Evolutionary conservation across 2,113 vertebrate genomes (phyloP), one percentile per base, ranked within the genome.

Genomic region (Gavia stellata): DNA sequence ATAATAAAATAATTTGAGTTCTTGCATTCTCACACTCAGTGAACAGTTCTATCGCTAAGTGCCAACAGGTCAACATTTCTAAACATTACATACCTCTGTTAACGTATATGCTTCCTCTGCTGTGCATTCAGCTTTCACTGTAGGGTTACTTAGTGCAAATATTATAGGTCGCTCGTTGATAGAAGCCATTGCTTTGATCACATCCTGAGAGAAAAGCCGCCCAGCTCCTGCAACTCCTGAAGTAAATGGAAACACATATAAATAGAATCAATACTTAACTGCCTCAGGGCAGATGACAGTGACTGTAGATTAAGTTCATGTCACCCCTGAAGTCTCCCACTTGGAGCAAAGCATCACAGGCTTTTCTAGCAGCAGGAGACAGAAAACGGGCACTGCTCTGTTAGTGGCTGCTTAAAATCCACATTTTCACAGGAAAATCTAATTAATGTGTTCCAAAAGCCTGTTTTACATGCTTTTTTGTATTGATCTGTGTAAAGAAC

Each of bases 91-190:
- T 98, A 99, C 99, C 97, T 99, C 98, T 34, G 99, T 99, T 28
- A 99, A 79, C 0, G 96, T 98, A 84, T 99, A 99, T 0, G 99
- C 99, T 7, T 99, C 99, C 95, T 99, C 99, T 2, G 99, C 99
- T 0, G 99, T 99, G 96, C 99, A 99, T 81, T 99, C 99, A 1
- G 99, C 99, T 95, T 99, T 99, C 12, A 49, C 97, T 2, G 99
- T 99, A 7, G 99, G 99, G 97, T 99, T 99, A 91, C 99, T 99
- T 9, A 99, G 97, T 5, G 99, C 99, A 91, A 99, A 99, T 77
- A 99, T 99, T 34, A 99, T 98, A 65, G 99, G 99, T 2, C 97
- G 97, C 68, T 99, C 98, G 28, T 99, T 99, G 90, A 99, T 97
- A 6, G 96, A 50, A 14, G 98, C 99, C 99, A 99, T 99, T 17